Conservation (phyloP, 2,888 invertebrate genomes). For the Sympetrum striolatum region DNA sequence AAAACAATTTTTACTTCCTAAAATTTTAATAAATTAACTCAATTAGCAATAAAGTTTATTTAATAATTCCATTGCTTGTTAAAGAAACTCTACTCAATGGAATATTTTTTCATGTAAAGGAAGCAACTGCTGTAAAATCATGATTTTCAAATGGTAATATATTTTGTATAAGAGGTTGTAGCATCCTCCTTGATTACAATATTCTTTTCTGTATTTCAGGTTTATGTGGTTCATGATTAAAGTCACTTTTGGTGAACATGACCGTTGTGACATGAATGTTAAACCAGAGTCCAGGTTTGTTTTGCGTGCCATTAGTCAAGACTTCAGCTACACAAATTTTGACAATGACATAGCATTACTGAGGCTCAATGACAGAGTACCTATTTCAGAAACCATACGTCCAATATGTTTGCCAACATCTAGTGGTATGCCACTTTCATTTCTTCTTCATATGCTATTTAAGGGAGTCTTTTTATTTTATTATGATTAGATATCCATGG, state of each 20-base stretch:
- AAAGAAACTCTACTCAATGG: no score
- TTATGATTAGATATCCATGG: no score
- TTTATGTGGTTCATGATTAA: conserved; percentile 95
- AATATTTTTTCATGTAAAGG: no score
- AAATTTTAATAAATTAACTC: no score
- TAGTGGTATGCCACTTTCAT: conserved; percentile 63
- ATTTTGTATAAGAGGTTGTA: no score
- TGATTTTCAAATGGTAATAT: no score
- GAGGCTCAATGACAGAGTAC: conserved; percentile 80
- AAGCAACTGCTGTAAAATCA: no score
- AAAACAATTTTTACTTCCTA: no score
- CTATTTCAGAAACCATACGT: conserved; percentile 77
- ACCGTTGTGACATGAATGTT: conserved; percentile 76
- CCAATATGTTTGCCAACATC: conserved; percentile 82
- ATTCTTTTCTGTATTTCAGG: conserved; percentile 61
- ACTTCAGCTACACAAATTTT: conserved; percentile 85
- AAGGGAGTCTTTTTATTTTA: not conserved
- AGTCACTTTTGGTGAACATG: conserved; percentile 86
- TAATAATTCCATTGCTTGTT: no score
- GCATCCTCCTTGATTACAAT: no score
- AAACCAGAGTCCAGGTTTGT: conserved; percentile 82
- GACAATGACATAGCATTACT: conserved; percentile 87
- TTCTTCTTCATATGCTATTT: not conserved
- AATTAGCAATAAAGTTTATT: no score
- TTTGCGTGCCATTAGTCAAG: conserved; percentile 75